Evolutionary conservation across 2,888 invertebrate species (phyloP), one percentile per base, ranked within the genome.

Genomic region (Sicus ferrugineus): DNA sequence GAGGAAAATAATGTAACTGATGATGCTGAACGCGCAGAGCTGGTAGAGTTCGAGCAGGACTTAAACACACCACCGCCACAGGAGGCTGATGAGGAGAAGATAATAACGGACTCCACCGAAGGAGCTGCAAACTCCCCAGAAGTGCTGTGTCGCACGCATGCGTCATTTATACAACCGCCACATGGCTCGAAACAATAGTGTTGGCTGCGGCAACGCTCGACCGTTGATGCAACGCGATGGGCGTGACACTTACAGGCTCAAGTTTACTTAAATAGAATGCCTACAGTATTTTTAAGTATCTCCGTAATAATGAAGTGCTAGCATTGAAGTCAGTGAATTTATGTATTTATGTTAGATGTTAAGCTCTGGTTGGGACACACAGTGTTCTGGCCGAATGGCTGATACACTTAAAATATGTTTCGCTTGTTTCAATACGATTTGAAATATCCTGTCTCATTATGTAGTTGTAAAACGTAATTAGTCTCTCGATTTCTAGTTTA

Each of bases 11-110:
- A 76, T n/a, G 11, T 21, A 50, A 59, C 67, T 65, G 73, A 64
- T 69, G 31, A n/a, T 1, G 84, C 83, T 58, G 85, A 86, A 5
- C 86, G 87, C n/a, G 86, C 86, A 19, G 87, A 87, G 69, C 75
- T 83, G 46, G 79, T 81, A 61, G 88, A 90, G 76, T 89, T 89
- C 75, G 89, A 90, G 75, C 85, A 84, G 30, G 89, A 90, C 74
- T 87, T 89, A 65, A 88, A 88, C 73, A 88, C 87, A 28, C 76
- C 81, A 21, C 76, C 77, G 56, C 26, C 54, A 48, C 31, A 50
- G 11, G 38, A 64, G 16, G 69, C n/a, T n/a, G n/a, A 63, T 59
- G 68, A 68, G 34, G 66, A 67, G 30, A 70, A 58, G 9, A 65
- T n/a, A 23, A 46, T 42, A 64, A 48, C 48, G 26, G 50, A 50